Conservation (phyloP, 2,888 invertebrate species). For the Euproctis similis region DNA sequence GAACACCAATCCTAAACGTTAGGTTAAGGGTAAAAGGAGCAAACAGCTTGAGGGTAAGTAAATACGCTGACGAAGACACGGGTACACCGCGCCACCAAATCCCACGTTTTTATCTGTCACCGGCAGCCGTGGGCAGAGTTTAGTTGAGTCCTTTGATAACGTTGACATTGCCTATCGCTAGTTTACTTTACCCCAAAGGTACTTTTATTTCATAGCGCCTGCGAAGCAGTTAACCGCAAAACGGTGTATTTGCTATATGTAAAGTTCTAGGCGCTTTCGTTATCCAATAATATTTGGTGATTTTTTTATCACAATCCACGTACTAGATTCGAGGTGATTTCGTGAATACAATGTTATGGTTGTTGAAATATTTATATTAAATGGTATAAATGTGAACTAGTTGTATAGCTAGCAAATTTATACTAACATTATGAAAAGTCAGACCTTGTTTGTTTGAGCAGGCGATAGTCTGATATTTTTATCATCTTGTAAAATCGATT, state of each 20-base stretch:
- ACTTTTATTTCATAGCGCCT: conserved; percentile 21
- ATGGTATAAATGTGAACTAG: no score
- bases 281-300: background rate
- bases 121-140: conserved; percentile 49
- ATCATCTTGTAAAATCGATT: no score
- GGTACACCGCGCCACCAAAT: conserved; percentile 52
- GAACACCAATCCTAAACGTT: conserved; percentile 35
- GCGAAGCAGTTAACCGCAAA: conserved; percentile 8
- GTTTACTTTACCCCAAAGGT: conserved; percentile 18
- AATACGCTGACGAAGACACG: conserved; percentile 70
- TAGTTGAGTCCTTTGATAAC: conserved; percentile 51
- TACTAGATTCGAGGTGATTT: no score
- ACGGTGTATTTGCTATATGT: conserved; percentile 20
- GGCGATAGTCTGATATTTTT: no score
- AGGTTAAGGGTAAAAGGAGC: conserved; percentile 64
- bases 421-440: no score
- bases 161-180: conserved; percentile 37
- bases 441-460: no score
- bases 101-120: conserved; percentile 67
- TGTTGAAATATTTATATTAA: no score
- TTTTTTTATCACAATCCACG: no score
- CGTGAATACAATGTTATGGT: no score
- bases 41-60: conserved; percentile 68
- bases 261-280: conserved; percentile 20
- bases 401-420: no score